These are phyloP conservation scores for Rallus crepitans DNA, from an alignment of 2,797 vertebrate genomes.

Conservation along the genomic window DNA sequence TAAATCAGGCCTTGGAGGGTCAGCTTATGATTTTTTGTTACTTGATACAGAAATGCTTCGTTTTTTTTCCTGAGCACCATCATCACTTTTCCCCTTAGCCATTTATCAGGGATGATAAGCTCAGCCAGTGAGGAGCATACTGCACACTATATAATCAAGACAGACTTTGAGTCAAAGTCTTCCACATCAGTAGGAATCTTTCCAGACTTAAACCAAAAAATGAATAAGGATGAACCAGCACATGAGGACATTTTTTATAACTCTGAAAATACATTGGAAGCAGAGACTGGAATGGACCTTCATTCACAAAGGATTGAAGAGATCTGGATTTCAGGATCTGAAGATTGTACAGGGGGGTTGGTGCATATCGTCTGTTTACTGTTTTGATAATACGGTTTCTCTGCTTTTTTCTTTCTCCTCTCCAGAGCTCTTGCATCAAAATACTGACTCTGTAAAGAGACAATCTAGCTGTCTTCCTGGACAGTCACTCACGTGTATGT, in stretches of 20 bases:
- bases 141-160: not conserved
- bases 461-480: not conserved
- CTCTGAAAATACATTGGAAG: not conserved
- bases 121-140: not conserved
- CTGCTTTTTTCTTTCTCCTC: not conserved
- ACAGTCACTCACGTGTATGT: not conserved
- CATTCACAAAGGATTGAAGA: not conserved
- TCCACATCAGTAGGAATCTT: not conserved
- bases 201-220: not conserved
- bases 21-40: not conserved
- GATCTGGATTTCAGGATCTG: not conserved
- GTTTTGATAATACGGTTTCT: not conserved
- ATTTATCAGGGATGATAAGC: not conserved
- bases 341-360: not conserved
- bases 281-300: not conserved
- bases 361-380: not conserved
- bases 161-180: not conserved
- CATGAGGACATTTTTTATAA: not conserved
- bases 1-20: not conserved
- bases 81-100: not conserved
- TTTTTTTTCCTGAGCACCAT: not conserved
- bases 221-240: not conserved
- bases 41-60: not conserved
- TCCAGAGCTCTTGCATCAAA: not conserved
- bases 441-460: not conserved